Percentiles rank a stretch among this genome's conserved stretches.
Conservation (phyloP, 2,113 vertebrate genomes). For the Malurus elegans region DNA sequence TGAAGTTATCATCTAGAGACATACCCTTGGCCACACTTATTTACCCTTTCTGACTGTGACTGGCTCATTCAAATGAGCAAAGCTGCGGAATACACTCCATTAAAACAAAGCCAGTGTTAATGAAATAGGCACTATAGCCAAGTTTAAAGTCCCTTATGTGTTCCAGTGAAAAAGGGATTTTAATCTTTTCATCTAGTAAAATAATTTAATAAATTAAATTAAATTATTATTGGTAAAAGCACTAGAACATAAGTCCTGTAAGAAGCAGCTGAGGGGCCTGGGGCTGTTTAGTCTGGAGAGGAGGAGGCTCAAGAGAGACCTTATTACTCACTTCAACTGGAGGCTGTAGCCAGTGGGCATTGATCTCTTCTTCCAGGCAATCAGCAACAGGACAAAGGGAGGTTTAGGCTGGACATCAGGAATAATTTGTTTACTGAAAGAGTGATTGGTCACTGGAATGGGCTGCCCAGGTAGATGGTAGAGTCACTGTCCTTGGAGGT, state of each 20-base stretch:
- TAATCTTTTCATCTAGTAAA: background rate
- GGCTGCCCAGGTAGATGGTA: background rate
- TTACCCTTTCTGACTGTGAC: background rate
- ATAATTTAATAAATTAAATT: background rate
- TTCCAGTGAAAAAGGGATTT: background rate
- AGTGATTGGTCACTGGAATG: background rate
- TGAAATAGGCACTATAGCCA: background rate
- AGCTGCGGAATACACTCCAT: background rate
- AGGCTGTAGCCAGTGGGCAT: background rate
- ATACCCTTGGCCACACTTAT: background rate
- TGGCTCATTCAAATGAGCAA: background rate
- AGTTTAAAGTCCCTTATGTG: background rate
- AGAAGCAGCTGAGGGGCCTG: background rate
- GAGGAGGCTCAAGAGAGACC: background rate
- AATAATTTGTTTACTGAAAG: background rate
- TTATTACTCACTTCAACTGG: background rate
- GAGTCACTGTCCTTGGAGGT: background rate
- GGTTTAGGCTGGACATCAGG: background rate
- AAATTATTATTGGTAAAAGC: background rate
- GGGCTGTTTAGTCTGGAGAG: background rate
- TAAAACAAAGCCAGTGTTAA: background rate
- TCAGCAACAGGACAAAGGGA: background rate
- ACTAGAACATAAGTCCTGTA: background rate
- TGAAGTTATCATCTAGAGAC: background rate
- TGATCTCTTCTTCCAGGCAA: background rate